phyloP scores from a whole-genome alignment of 2,797 vertebrate genomes.

The Acrossocheilus fasciatus region DNA sequence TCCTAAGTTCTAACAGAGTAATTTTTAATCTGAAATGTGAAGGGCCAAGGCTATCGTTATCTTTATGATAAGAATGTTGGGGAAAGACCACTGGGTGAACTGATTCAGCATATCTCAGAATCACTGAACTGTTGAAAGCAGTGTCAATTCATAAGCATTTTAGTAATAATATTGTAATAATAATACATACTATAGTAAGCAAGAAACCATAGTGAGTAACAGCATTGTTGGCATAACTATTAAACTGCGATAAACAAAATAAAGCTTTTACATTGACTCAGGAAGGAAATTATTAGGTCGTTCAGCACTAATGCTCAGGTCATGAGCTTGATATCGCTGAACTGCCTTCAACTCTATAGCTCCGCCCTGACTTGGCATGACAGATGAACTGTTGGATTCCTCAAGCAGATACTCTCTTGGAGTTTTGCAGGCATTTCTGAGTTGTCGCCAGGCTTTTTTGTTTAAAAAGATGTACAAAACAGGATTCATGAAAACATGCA shows the following conservation, averaged over 20 bases:
- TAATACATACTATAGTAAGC: no score
- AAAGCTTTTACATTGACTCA: slow-evolving; percentile 8
- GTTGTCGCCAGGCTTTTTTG: slow-evolving; percentile 65
- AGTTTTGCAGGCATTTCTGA: slow-evolving; percentile 48
- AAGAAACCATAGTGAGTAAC: neutral
- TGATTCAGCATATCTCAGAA: neutral
- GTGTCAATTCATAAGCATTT: neutral
- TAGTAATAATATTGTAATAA: no score
- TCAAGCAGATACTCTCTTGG: slow-evolving; percentile 50
- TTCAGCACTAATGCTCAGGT: slow-evolving; percentile 22
- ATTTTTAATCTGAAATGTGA: neutral
- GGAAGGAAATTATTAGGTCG: slow-evolving; percentile 39
- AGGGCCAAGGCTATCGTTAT: slow-evolving; percentile 1
- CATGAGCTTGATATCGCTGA: neutral
- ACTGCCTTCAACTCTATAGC: slow-evolving; percentile 47
- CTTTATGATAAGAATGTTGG: slow-evolving; percentile 15
- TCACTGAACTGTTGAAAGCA: neutral
- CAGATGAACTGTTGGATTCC: slow-evolving; percentile 50
- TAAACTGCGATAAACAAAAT: neutral
- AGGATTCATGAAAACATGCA: slow-evolving; percentile 77
- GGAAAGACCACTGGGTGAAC: neutral
- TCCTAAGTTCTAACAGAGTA: neutral
- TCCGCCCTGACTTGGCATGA: neutral
- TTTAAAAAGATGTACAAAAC: slow-evolving; percentile 75
- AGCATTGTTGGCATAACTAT: neutral